Conservation (phyloP, 2,113 vertebrate genomes). For the Hyla sarda region DNA sequence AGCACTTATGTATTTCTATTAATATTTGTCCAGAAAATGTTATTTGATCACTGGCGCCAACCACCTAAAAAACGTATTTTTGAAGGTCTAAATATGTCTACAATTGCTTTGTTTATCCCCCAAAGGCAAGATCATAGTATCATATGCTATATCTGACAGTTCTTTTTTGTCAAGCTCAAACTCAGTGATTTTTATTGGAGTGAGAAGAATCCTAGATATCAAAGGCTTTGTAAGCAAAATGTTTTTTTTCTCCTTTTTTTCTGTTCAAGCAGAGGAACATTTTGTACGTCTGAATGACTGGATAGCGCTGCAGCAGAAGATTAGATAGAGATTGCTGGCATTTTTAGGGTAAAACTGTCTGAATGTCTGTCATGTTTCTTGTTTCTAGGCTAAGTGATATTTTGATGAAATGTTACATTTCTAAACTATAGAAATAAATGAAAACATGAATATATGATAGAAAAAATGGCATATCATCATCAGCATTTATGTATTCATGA, state of each 20-base stretch:
- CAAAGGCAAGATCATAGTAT: slow-evolving; percentile 3
- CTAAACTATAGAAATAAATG: not conserved
- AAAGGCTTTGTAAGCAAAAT: slow-evolving; percentile 33
- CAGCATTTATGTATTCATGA: not conserved
- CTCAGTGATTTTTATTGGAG: slow-evolving; percentile 17
- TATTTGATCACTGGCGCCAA: not conserved
- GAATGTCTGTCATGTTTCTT: not conserved
- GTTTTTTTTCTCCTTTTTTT: not conserved
- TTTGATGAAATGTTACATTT: too few relatives aligned
- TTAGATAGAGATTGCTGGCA: not conserved
- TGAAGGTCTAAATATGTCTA: not conserved
- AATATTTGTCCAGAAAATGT: not conserved
- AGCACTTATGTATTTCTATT: not conserved
- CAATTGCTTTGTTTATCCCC: slow-evolving; percentile 4
- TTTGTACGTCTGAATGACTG: not conserved
- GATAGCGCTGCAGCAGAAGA: not conserved
- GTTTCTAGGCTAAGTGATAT: not conserved
- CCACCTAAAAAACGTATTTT: not conserved
- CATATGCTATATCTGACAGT: slow-evolving; percentile 28
- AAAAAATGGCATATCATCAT: not conserved
- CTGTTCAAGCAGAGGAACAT: not conserved
- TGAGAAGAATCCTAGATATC: slow-evolving; percentile 28
- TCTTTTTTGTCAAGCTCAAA: slow-evolving; percentile 3
- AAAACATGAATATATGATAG: not conserved
- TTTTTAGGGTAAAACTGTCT: not conserved